These are phyloP conservation scores for Epirrhoe tristata DNA, from an alignment of 2,888 invertebrate genomes.

Conservation along the genomic window DNA sequence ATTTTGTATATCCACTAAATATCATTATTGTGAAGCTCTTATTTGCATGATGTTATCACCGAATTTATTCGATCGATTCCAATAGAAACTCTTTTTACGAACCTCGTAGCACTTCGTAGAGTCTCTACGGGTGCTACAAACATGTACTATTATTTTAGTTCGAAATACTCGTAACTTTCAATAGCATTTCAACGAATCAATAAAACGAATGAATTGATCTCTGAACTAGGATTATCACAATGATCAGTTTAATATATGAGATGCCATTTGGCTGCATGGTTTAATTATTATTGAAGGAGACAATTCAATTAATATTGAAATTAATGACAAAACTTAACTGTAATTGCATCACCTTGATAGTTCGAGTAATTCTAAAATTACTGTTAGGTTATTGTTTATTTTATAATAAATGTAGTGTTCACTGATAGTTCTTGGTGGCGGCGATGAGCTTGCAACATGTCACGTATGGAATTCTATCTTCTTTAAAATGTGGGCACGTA, in stretches of 20 bases:
- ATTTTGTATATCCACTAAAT: background rate
- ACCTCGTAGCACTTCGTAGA: conserved; percentile 29
- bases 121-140: conserved; percentile 22
- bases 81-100: background rate
- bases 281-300: background rate
- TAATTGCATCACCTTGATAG: no score
- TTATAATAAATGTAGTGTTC: no score
- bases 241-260: background rate
- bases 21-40: background rate
- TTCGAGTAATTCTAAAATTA: no score
- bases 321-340: background rate
- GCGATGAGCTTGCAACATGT: no score
- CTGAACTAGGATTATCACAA: background rate
- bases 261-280: background rate
- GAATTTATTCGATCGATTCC: background rate
- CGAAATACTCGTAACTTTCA: no score
- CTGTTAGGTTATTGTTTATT: no score
- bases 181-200: background rate
- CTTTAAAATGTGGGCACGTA: no score
- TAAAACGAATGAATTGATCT: background rate
- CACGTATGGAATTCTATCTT: no score
- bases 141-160: no score
- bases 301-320: background rate
- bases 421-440: no score
- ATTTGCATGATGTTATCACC: background rate